Conservation (phyloP, 2,113 vertebrate species). For the Rhinoderma darwinii region DNA sequence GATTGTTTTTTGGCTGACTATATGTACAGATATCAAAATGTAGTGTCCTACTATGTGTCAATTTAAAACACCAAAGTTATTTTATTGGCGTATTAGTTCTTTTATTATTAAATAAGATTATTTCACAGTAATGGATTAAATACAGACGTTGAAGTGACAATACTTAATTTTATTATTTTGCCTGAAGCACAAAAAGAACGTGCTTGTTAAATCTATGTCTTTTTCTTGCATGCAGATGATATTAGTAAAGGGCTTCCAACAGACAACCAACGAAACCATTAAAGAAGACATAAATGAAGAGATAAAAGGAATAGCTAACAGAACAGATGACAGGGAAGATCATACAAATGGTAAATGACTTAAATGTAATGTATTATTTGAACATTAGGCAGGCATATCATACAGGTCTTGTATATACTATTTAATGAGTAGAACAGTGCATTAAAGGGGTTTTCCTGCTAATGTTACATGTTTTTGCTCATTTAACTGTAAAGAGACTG, state of each 20-base stretch:
- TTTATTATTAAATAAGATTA: not conserved
- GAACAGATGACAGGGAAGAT: not conserved
- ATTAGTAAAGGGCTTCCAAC: not conserved
- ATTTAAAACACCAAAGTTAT: not conserved
- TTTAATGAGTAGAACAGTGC: too few species aligned
- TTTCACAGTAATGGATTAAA: not conserved
- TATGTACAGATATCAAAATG: too few species aligned
- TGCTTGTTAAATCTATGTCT: not conserved
- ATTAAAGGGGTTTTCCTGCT: too few species aligned
- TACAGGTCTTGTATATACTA: too few species aligned
- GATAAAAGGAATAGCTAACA: not conserved
- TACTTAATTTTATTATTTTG: not conserved
- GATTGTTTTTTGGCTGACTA: too few species aligned
- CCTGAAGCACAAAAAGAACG: not conserved
- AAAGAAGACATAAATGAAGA: not conserved
- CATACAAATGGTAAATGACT: not conserved
- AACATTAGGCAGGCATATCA: not conserved
- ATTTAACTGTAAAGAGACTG: too few species aligned
- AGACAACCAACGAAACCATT: not conserved
- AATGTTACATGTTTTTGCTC: too few species aligned
- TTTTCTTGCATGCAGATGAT: not conserved
- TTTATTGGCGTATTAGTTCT: not conserved
- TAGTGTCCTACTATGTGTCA: too few species aligned
- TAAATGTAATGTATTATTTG: not conserved
- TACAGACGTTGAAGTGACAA: not conserved